These are phyloP conservation scores for Cygnus buccinator DNA, from an alignment of 2,113 vertebrate species.

Conservation along the genomic window DNA sequence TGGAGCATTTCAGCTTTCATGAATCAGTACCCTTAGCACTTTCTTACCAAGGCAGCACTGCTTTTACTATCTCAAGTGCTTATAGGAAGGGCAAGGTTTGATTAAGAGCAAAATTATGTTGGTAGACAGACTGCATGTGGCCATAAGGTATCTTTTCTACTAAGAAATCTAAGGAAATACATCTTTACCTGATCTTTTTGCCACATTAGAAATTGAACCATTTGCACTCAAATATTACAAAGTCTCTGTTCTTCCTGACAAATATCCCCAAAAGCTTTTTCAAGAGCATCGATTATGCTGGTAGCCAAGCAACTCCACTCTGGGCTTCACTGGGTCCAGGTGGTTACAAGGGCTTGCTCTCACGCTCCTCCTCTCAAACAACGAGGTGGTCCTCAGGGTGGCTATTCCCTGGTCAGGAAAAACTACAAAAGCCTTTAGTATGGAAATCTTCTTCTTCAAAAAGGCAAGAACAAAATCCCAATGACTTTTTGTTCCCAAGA, in stretches of 20 bases:
- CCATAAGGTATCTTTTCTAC: not conserved
- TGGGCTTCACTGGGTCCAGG: not conserved
- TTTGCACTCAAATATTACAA: not conserved
- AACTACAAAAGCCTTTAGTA: not conserved
- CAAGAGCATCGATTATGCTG: not conserved
- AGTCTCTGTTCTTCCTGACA: not conserved
- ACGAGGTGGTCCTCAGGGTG: not conserved
- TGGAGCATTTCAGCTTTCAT: not conserved
- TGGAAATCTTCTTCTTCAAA: not conserved
- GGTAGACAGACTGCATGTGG: not conserved
- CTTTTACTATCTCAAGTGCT: not conserved
- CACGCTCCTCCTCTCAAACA: not conserved
- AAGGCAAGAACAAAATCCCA: not conserved
- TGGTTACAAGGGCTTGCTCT: not conserved
- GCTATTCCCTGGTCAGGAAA: not conserved
- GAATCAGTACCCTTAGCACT: not conserved
- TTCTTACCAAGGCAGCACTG: not conserved
- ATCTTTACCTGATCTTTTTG: not conserved
- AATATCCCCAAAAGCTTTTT: not conserved
- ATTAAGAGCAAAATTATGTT: not conserved
- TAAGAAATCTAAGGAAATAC: not conserved
- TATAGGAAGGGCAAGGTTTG: not conserved
- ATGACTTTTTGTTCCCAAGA: not conserved
- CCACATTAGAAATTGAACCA: not conserved
- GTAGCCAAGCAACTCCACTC: not conserved